phyloP scores from a whole-genome alignment of 2,113 vertebrate species.

The Callospermophilus lateralis region DNA sequence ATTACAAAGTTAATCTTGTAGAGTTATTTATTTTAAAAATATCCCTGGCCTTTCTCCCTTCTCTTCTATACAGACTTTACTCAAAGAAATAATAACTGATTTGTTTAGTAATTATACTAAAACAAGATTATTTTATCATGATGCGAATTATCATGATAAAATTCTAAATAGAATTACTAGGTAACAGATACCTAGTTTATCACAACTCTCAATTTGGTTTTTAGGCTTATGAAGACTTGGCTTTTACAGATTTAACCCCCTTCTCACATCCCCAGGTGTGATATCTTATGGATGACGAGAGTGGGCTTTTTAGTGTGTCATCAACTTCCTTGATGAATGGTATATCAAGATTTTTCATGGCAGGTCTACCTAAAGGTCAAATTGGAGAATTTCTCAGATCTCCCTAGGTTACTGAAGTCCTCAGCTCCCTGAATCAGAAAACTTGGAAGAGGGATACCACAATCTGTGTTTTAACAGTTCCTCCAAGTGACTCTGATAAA shows the following conservation, averaged over 20 bases:
- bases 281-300: too few relatives aligned
- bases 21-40: neutral
- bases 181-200: neutral
- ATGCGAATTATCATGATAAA: neutral
- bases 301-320: neutral
- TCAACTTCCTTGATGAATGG: neutral
- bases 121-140: conserved; percentile 7
- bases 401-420: neutral
- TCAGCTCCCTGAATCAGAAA: neutral
- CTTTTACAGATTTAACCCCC: neutral
- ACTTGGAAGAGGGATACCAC: neutral
- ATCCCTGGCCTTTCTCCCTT: neutral
- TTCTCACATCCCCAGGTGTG: neutral
- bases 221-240: neutral
- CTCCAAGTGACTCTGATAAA: neutral
- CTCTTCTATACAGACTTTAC: neutral
- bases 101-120: conserved; percentile 8
- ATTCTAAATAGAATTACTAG: conserved; percentile 24
- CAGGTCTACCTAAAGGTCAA: neutral
- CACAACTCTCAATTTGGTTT: neutral
- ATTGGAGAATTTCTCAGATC: neutral
- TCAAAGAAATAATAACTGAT: neutral
- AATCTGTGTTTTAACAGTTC: neutral
- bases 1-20: neutral
- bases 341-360: neutral